phyloP scores from a whole-genome alignment of 2,888 invertebrate species.

The Apocheima hispidaria region DNA sequence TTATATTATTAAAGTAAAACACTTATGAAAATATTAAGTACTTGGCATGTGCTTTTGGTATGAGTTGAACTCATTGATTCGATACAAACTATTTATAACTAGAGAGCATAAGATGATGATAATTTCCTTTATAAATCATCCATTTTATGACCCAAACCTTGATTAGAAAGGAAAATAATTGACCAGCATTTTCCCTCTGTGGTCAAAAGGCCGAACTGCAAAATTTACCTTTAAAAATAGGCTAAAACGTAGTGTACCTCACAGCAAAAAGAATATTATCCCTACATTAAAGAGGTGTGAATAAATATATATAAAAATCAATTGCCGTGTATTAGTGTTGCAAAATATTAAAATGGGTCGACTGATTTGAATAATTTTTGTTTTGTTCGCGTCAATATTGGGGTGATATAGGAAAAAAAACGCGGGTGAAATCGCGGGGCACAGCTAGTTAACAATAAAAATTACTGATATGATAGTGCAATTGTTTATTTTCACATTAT shows the following conservation, averaged over 20 bases:
- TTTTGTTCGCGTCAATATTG: too few species aligned
- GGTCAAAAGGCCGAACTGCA: not conserved
- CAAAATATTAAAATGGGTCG: too few species aligned
- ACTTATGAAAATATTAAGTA: conserved; percentile 29
- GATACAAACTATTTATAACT: conserved; percentile 19
- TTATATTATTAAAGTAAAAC: conserved; percentile 28
- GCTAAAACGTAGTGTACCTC: too few species aligned
- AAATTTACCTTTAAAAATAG: too few species aligned
- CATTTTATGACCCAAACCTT: not conserved
- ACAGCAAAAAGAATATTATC: too few species aligned
- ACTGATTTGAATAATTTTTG: too few species aligned
- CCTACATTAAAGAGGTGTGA: too few species aligned
- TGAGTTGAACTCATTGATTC: conserved; percentile 24
- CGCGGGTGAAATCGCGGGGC: too few species aligned
- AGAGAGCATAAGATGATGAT: conserved; percentile 1
- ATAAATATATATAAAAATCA: too few species aligned
- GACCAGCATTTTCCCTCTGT: not conserved
- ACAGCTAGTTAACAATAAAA: conserved; percentile 9
- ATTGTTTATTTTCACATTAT: conserved; percentile 25
- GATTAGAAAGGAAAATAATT: not conserved
- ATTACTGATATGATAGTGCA: conserved; percentile 19
- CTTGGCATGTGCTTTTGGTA: conserved; percentile 30
- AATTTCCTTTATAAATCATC: not conserved
- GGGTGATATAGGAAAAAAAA: too few species aligned
- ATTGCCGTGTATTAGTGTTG: too few species aligned